phyloP scores from a whole-genome alignment of 2,113 vertebrate genomes.

The Xiphias gladius region DNA sequence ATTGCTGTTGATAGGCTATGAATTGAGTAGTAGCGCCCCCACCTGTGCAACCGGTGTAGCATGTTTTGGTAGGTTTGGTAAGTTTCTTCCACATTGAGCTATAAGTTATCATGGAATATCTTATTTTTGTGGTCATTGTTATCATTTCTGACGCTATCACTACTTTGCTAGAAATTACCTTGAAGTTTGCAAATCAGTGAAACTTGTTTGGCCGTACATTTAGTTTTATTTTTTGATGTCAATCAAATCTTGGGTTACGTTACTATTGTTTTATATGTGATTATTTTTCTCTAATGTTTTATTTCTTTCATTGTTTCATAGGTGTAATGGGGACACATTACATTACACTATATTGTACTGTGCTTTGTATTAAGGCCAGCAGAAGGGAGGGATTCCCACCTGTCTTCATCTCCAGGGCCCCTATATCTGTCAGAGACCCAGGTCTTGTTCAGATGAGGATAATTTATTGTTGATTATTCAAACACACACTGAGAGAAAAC shows the following conservation, averaged over 20 bases:
- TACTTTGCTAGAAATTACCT: neutral
- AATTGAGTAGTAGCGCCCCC: conserved; percentile 50
- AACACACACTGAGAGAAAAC: conserved; percentile 2
- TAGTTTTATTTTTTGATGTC: neutral
- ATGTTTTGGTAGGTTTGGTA: neutral
- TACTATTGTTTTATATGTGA: neutral
- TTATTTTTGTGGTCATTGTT: neutral
- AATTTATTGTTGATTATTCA: conserved; percentile 7
- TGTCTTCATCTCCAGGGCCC: too few relatives aligned
- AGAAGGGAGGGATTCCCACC: neutral
- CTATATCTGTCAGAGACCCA: neutral
- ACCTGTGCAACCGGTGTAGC: conserved; percentile 28
- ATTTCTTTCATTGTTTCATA: neutral
- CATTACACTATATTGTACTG: neutral
- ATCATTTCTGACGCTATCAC: neutral
- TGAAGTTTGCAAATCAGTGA: neutral
- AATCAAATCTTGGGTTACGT: neutral
- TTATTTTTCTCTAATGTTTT: neutral
- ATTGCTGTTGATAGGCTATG: neutral
- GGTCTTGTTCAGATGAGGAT: conserved; percentile 2
- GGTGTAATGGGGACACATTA: neutral
- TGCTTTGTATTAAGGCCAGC: neutral
- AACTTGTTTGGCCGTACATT: neutral
- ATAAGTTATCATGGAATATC: neutral
- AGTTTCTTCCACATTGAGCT: neutral